Base-by-base conservation (phyloP, 2,888 invertebrate species). In the Microctonus brassicae region DNA sequence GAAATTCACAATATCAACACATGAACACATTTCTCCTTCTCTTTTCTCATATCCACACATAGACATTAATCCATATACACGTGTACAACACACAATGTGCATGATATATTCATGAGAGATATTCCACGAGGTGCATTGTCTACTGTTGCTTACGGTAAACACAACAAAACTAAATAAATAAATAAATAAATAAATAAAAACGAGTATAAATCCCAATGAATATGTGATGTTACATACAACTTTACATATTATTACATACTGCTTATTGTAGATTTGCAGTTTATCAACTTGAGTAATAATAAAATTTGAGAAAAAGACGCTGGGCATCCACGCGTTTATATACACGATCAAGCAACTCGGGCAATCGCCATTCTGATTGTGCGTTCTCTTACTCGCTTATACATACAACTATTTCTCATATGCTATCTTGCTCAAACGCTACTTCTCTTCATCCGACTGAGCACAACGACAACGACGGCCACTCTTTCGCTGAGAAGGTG, bases 401-500 rank as follows among this genome's bases (percentile, higher is more conserved):
- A 26, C 13, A 63, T 26, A 29, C 57, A n/a, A n/a, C 26, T 57
- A 26, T 29, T 57, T 57, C 57, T 52, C 17, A 17, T 36, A 34
- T 55, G 33, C 24, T 34, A 13, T 62, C 63, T 67, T 62, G 67
- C 67, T 61, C 52, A 0, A 57, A 10, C 62, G 11, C 33, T 36
- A 3, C 64, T n/a, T 11, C 42, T 39, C 20, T 7, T 61, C 13
- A 55, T 34, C 33, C 57, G 11, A 68, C 47, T 7, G 60, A 68
- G 39, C 39, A 58, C 33, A 22, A 60, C 60, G 5, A n/a, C n/a
- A n/a, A n/a, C n/a, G 20, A 63, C 63, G 47, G 24, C 24, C 63
- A 70, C 70, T 70, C 70, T 73, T 60, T 47, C 57, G 64, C 57
- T 72, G 72, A 68, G 62, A 65, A 66, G 66, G 66, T 66, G 57